Base-by-base conservation (phyloP, 1,140 invertebrate species). In the Yoshiicerus persimilis region DNA sequence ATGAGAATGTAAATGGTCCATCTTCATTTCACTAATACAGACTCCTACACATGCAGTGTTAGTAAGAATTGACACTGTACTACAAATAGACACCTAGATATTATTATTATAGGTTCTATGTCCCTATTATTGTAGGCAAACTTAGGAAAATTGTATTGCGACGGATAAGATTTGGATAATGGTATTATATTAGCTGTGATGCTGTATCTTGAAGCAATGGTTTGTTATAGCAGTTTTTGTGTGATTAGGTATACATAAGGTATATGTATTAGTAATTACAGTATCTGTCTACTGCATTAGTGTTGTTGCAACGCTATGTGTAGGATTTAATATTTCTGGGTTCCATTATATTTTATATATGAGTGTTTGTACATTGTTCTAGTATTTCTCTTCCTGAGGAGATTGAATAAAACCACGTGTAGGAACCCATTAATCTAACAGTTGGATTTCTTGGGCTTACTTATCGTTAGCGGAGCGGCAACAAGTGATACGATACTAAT, bases 371-470 rank as follows among this genome's bases (percentile, higher is more conserved):
- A 30, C 2, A 66, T 66, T 25, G 8, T 5, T 9, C 30, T 34
- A 34, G 30, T 75, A 9, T 32, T 34, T 75, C 32, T 80, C 75
- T 80, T 80, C 32, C 64, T 34, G 75, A 80, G 32, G 30, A 80
- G 75, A 80, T 36, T 80, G 75, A 80, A 80, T 80, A 80, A 80
- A 80, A 80, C 75, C 75, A 80, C 75, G 75, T 80, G 75, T 20
- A 80, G 32, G 27, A 80, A 34, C 75, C 16, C 75, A 80, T 80
- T 80, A 80, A 80, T 38, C 34, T 80, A 30, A 20, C 75, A 80
- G 75, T 80, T 80, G 75, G 66, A 20, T 16, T 56, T 56, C 75
- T 80, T 36, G 32, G 30, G 32, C 75, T 80, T 80, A 80, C 75
- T 80, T 80, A 56, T 56, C 47, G 47, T 56, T 56, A 56, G 47